These are phyloP conservation scores for Pangasius larnaudii DNA, from an alignment of 2,797 vertebrate species.

Conservation along the genomic window DNA sequence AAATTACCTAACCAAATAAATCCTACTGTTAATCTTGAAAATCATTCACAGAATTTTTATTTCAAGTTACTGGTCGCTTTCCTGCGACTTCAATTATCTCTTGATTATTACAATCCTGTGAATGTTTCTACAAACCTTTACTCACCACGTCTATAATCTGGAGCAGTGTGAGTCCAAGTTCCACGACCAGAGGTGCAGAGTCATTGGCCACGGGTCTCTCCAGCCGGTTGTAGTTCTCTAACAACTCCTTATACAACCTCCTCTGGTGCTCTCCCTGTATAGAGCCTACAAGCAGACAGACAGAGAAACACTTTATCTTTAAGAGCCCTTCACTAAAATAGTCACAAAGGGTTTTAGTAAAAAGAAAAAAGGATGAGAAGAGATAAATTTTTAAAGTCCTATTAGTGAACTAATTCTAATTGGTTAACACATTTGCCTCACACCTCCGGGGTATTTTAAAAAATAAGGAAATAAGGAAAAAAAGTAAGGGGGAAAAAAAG, in stretches of 20 bases:
- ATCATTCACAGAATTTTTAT: background rate
- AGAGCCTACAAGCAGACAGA: conserved; percentile 70
- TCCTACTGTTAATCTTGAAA: background rate
- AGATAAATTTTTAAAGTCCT: background rate
- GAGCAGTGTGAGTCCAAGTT: conserved; percentile 87
- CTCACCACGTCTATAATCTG: conserved; percentile 93
- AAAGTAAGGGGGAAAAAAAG: background rate
- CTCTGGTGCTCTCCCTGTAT: conserved; percentile 85
- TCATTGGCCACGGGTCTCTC: conserved; percentile 88
- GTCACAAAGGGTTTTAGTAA: background rate
- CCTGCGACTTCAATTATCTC: background rate
- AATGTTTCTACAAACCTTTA: background rate
- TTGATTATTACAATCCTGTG: background rate
- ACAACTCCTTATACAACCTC: conserved; percentile 80
- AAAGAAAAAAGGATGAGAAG: background rate
- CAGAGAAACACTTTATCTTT: background rate
- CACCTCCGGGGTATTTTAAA: too few relatives aligned
- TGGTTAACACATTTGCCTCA: too few relatives aligned
- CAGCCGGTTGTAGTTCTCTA: conserved; percentile 85
- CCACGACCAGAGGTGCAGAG: conserved; percentile 83
- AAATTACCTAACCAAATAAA: background rate
- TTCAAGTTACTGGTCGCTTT: background rate
- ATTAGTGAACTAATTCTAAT: background rate
- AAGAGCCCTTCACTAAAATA: background rate
- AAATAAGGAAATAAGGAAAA: background rate